Conservation (phyloP, 2,113 vertebrate species). For the Piaya cayana region DNA sequence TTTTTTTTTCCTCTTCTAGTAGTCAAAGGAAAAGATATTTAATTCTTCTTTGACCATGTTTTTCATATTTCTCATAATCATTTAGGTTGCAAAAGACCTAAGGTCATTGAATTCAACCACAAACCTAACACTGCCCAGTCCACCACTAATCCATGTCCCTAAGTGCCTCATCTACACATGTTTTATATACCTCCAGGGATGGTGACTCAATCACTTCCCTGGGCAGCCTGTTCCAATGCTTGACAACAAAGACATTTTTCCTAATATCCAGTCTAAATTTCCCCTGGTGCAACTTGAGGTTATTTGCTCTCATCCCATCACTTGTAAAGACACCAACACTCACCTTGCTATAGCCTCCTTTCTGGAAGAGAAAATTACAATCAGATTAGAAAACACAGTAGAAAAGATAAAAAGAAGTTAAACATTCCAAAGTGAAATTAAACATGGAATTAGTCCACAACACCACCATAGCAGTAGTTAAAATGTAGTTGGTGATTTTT, state of each 20-base stretch:
- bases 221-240: not conserved
- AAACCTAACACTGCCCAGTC: not conserved
- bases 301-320: fast-evolving
- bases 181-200: not conserved
- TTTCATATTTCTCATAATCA: not conserved
- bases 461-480: constrained; percentile 5
- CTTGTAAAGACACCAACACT: not conserved
- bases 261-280: not conserved
- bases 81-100: not conserved
- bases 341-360: not conserved
- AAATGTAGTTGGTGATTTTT: constrained; percentile 25
- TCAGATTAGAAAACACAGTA: not conserved
- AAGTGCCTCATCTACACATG: fast-evolving
- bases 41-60: not conserved
- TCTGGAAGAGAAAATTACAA: not conserved
- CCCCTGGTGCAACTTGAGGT: not conserved
- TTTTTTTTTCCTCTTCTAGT: not conserved
- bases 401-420: not conserved
- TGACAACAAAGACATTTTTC: not conserved
- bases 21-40: not conserved
- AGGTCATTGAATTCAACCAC: not conserved
- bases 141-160: not conserved
- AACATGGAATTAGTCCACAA: not conserved
- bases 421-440: constrained; percentile 25
- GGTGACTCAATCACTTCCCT: not conserved